A percentile compares a stretch with the other conserved stretches of the same genome.
These are phyloP conservation scores for Macrobrachium nipponense DNA, from an alignment of 1,140 invertebrate genomes.

Conservation along the genomic window DNA sequence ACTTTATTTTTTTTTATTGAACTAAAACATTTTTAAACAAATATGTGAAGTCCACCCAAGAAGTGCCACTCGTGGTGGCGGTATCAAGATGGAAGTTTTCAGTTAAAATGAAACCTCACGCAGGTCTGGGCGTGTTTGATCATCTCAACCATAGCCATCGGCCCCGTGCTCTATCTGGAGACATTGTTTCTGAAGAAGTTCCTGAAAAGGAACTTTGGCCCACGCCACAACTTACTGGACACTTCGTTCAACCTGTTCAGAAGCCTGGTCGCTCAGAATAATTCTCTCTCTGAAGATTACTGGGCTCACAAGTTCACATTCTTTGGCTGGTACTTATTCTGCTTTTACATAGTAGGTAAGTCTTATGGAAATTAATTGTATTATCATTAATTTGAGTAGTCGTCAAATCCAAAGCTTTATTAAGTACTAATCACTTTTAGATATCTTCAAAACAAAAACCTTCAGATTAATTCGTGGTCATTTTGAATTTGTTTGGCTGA, in stretches of 20 bases:
- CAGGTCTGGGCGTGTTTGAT: constrained; percentile 19
- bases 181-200: background rate
- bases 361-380: background rate
- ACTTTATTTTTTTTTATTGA: too few species aligned
- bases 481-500: too few species aligned
- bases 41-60: background rate
- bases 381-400: too few species aligned
- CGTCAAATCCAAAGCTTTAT: too few species aligned
- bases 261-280: constrained; percentile 15
- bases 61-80: background rate
- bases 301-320: constrained; percentile 4
- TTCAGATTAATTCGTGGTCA: too few species aligned
- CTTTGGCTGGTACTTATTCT: constrained; percentile 28
- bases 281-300: background rate
- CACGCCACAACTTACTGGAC: background rate
- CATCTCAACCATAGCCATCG: background rate
- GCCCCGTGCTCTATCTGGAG: constrained; percentile 3
- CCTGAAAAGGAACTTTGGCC: background rate
- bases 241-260: constrained; percentile 14
- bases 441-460: background rate
- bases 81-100: too few species aligned
- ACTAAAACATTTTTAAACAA: too few species aligned
- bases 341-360: constrained; percentile 19
- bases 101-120: too few species aligned
- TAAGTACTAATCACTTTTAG: background rate